These are phyloP conservation scores for Takifugu flavidus DNA, from an alignment of 2,113 vertebrate species.

Conservation along the genomic window DNA sequence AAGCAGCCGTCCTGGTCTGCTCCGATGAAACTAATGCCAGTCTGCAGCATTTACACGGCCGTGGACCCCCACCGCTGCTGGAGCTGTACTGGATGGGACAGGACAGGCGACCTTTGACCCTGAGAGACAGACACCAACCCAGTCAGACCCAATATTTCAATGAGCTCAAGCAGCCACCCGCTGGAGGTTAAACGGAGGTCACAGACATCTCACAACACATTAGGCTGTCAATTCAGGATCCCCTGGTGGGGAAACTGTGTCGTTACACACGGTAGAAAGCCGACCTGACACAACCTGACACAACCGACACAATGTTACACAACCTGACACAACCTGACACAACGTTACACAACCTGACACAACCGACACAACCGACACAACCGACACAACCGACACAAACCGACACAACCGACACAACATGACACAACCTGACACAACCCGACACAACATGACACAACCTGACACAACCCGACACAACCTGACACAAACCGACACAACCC, in stretches of 20 bases:
- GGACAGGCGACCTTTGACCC: conserved; percentile 8
- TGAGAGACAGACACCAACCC: conserved; percentile 10
- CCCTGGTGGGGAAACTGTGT: conserved; percentile 1
- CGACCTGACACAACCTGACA: no score
- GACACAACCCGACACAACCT: no score
- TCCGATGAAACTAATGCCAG: conserved; percentile 50
- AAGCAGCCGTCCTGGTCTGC: conserved; percentile 24
- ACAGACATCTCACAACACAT: conserved; percentile 20
- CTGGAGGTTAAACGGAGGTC: conserved; percentile 29
- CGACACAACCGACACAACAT: no score
- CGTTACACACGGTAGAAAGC: neutral
- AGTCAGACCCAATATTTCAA: neutral
- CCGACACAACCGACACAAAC: no score
- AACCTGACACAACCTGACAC: no score
- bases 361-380: no score
- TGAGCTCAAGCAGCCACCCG: conserved; percentile 8
- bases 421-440: no score
- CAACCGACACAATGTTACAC: no score
- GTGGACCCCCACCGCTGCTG: conserved; percentile 4
- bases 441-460: no score
- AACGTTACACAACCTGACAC: no score
- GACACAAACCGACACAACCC: no score
- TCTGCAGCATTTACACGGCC: conserved; percentile 30
- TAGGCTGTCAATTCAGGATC: conserved; percentile 21
- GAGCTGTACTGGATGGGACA: conserved; percentile 9